These are phyloP conservation scores for Drosophila elegans DNA, from an alignment of 1,140 invertebrate genomes.

Conservation along the genomic window DNA sequence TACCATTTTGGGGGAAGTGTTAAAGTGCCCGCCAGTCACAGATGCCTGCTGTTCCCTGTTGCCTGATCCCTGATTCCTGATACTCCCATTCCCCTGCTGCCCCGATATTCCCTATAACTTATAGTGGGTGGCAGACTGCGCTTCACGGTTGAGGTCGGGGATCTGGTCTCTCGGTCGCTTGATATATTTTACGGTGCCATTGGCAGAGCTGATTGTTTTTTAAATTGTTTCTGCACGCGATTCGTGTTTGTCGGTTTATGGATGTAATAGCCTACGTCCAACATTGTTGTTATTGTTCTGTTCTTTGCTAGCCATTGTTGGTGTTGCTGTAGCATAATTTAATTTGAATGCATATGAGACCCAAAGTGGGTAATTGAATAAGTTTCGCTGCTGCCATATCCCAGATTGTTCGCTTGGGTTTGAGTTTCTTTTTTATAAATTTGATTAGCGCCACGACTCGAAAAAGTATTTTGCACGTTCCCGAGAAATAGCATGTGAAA, in stretches of 20 bases:
- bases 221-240: constrained; percentile 83
- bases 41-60: constrained; percentile 13
- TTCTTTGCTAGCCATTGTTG: constrained; percentile 9
- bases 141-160: constrained; percentile 46
- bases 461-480: constrained; percentile 57
- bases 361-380: constrained; percentile 81
- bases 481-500: constrained; percentile 24
- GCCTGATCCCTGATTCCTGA: neutral
- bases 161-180: constrained; percentile 25
- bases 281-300: constrained; percentile 56
- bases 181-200: constrained; percentile 67
- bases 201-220: constrained; percentile 78
- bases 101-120: constrained; percentile 8
- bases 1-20: constrained; percentile 78
- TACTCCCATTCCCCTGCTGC: neutral
- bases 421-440: constrained; percentile 62
- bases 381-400: constrained; percentile 54
- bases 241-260: constrained; percentile 82
- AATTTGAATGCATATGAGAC: constrained; percentile 78
- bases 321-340: constrained; percentile 72
- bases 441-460: constrained; percentile 68
- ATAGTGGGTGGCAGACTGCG: constrained; percentile 24
- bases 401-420: constrained; percentile 15
- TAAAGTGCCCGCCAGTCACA: constrained; percentile 68
- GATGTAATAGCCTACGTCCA: constrained; percentile 73